Conservation (phyloP, 2,797 vertebrate genomes). For the Acrocephalus scirpaceus region DNA sequence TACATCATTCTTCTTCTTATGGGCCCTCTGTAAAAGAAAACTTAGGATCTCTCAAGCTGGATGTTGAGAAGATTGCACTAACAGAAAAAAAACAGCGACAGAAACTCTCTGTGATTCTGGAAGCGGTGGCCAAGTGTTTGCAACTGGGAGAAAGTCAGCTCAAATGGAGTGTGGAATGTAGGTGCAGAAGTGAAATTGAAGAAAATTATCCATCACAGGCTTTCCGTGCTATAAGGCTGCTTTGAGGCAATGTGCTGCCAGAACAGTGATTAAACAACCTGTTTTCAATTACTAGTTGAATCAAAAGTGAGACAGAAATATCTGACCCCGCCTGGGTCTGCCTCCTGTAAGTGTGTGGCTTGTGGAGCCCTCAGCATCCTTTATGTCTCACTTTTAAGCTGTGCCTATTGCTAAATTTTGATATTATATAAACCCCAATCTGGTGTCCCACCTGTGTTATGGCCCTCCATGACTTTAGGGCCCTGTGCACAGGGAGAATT, state of each 20-base stretch:
- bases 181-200: conserved; percentile 57
- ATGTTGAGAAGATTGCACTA: conserved; percentile 86
- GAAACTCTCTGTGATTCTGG: conserved; percentile 85
- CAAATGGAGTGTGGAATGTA: conserved; percentile 89
- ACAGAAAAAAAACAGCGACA: conserved; percentile 80
- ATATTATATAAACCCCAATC: background rate
- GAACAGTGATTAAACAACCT: background rate
- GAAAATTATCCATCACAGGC: background rate
- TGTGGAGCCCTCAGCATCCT: background rate
- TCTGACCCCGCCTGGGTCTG: background rate
- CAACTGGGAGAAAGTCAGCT: conserved; percentile 69
- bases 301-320: background rate
- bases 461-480: background rate
- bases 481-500: background rate
- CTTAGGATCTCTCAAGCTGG: conserved; percentile 76
- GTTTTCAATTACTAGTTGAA: background rate
- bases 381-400: background rate
- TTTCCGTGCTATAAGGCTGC: background rate
- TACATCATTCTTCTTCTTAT: background rate
- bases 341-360: background rate
- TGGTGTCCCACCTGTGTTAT: background rate
- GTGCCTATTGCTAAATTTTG: background rate
- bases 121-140: conserved; percentile 78
- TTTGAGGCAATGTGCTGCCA: background rate
- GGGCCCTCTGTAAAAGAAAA: conserved; percentile 67